Base-by-base conservation (phyloP, 2,113 vertebrate species). In the Blennius ocellaris region DNA sequence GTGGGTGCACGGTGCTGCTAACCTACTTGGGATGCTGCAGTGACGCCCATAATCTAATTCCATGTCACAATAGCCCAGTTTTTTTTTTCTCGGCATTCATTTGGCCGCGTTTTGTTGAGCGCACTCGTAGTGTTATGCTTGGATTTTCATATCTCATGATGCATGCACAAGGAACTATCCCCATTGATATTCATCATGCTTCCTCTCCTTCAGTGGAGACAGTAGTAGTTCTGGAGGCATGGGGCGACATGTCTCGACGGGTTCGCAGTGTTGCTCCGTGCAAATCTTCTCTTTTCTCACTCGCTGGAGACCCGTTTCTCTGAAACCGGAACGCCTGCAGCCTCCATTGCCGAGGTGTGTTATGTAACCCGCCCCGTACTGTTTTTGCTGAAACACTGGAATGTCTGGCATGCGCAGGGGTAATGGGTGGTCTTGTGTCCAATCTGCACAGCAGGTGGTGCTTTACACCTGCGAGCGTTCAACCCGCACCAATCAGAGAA, bases 391-490 rank as follows among this genome's bases (percentile, higher is more conserved):
- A 68, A 45, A 12, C 48, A 67, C 39, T 71, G 15, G 74, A 85
- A 83, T 77, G 56, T 16, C 38, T 70, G 81, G 66, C 41, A 89
- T 88, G 69, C 16, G 44, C 40, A 16, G 38, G 54, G 37, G 72
- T 44, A 56, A 39, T 15, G 51, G 62, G 30, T 41, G 37, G 9
- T 53, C 39, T 63, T 8, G 7, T 63, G 36, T 79, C 40, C 61
- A 74, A 16, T 83, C 73, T 73, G 64, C 76, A 50, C 78, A 81
- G 87, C 79, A 86, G 77, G 56, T 76, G 89, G 69, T 74, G 69
- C 62, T 73, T 66, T 71, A 66, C 38, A 55, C 51, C 49, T 68
- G 17, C 71, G 66, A 78, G 64, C 70, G 64, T 61, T 47, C 49
- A 80, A 59, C 53, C 15, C 21, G 44, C 47, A 36, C 17, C 11